Percentiles rank a stretch among this genome's conserved stretches.
Evolutionary conservation across 2,113 vertebrate genomes (phyloP).

Genomic region (Myodes glareolus): DNA sequence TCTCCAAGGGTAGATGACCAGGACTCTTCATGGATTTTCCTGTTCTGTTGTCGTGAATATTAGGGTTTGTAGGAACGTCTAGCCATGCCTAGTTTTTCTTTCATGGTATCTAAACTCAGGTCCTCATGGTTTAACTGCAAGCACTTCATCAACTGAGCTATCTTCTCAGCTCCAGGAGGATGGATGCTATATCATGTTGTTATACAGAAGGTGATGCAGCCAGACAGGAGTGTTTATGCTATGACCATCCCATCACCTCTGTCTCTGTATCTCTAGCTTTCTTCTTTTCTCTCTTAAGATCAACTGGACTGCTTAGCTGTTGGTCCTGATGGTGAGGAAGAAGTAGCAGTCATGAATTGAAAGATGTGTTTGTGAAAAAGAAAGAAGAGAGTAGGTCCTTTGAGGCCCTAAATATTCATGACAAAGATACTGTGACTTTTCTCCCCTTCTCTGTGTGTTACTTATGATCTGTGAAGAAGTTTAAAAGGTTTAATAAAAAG

Average conservation of each 20-base stretch:
- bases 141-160: not conserved
- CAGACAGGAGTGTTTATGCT: not conserved
- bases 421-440: not conserved
- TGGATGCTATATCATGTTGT: not conserved
- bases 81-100: not conserved
- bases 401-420: not conserved
- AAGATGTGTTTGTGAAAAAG: not conserved
- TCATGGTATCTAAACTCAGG: too few species aligned
- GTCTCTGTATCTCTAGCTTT: not conserved
- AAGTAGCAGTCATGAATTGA: not conserved
- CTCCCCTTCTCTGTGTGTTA: not conserved
- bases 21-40: not conserved
- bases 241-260: not conserved
- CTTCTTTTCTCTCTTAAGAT: not conserved
- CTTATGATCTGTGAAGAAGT: not conserved
- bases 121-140: not conserved
- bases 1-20: not conserved
- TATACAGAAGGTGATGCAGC: not conserved
- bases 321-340: not conserved
- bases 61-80: too few species aligned
- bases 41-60: not conserved
- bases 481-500: not conserved
- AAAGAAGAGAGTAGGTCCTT: not conserved
- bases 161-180: not conserved
- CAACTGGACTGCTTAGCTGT: not conserved